Evolutionary conservation across 2,113 vertebrate species (phyloP), one percentile per base, ranked within the genome.

Genomic region (Ctenomys sociabilis): DNA sequence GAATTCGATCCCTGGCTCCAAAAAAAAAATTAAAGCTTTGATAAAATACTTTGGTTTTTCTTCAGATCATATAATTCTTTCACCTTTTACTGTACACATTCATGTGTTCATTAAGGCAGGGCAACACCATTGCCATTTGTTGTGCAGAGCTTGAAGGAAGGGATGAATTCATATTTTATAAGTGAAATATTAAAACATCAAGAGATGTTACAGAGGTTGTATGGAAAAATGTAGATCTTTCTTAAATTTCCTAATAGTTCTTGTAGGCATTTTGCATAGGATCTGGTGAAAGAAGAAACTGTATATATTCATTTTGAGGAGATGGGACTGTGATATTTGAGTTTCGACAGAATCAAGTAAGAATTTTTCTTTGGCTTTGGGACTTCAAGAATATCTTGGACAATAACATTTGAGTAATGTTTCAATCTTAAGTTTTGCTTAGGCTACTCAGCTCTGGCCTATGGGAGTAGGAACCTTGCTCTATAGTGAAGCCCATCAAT

Each of bases 321-420:
- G 14, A 19, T 37, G 61, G 80, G 63, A 83, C 85, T 77, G 26
- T 64, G 83, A 96, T 94, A 84, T 75, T 77, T 93, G 86, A 75
- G 37, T 45, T 84, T 43, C 49, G 52, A 59, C 24, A 10, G 66
- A 85, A 91, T 91, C 81, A 7, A 4, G 59, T 89, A 61, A 84
- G 61, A 49, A 83, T 86, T 88, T 94, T 88, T 37, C 77, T 94
- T 32, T 96, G 22, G 91, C 63, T 68, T 94, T 54, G 30, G 66
- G 32, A 16, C 84, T 94, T 96, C 84, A 80, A 63, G 24, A 57
- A 43, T 77, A 95, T 88, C 28, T 11, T 81, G 85, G 84, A n/a
- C 28, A 95, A 91, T 88, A 93, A 64, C 70, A 96, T 93, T 85
- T 97, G 45, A 91, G 92, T 94, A 90, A 97, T 96, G 91, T 92